These are phyloP conservation scores for Struthidea cinerea DNA, from an alignment of 2,113 vertebrate genomes.

Conservation along the genomic window DNA sequence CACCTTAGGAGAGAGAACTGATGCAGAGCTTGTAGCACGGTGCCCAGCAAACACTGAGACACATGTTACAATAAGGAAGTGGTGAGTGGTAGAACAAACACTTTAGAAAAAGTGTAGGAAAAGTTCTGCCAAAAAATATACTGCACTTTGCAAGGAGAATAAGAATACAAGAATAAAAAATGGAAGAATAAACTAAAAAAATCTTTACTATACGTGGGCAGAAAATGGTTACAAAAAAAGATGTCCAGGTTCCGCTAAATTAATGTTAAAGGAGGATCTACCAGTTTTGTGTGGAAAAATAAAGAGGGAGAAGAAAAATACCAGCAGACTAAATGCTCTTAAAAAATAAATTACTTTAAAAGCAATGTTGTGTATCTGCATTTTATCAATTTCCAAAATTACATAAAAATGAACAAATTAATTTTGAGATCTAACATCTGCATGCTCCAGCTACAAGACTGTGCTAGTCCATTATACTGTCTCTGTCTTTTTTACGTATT, in stretches of 20 bases:
- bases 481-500: not conserved
- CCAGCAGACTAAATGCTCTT: not conserved
- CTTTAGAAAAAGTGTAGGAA: not conserved
- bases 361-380: accelerated
- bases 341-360: not conserved
- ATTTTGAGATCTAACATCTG: not conserved
- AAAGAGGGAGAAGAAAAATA: not conserved
- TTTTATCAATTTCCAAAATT: not conserved
- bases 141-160: not conserved
- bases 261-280: not conserved
- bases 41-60: not conserved
- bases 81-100: not conserved
- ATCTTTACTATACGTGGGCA: accelerated
- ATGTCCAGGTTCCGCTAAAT: not conserved
- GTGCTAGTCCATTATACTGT: not conserved
- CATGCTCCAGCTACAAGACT: not conserved
- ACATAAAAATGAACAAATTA: not conserved
- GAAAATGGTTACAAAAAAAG: not conserved
- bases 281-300: not conserved
- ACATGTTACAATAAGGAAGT: not conserved
- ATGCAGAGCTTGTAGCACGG: not conserved
- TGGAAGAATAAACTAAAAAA: not conserved
- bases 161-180: not conserved
- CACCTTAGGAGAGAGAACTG: not conserved
- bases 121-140: not conserved